Conservation (phyloP, 2,888 invertebrate species). For the Malacosoma neustria region DNA sequence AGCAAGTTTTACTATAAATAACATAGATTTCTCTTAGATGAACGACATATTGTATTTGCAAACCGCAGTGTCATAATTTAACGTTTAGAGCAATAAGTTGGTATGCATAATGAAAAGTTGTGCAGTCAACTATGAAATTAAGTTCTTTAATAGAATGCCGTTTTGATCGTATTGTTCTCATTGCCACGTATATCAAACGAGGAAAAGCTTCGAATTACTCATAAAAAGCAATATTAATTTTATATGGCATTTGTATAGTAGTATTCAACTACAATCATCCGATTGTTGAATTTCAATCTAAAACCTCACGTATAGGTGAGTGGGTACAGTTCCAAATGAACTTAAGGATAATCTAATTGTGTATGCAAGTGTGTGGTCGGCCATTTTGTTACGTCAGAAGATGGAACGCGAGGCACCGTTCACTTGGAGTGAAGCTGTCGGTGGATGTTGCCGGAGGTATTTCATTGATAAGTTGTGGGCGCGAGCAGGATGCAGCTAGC, state of each 20-base stretch:
- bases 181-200: slow-evolving; percentile 1
- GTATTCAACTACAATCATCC: neutral
- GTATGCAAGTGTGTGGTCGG: slow-evolving; percentile 26
- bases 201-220: slow-evolving; percentile 9
- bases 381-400: slow-evolving; percentile 65
- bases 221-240: neutral
- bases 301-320: neutral
- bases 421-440: slow-evolving; percentile 29
- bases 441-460: slow-evolving; percentile 42
- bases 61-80: neutral
- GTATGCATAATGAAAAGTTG: neutral
- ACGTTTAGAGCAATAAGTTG: neutral
- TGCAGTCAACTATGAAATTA: neutral
- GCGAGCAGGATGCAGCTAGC: slow-evolving; percentile 56
- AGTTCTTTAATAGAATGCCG: neutral
- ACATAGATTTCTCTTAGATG: neutral
- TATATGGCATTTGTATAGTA: neutral
- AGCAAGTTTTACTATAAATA: slow-evolving; percentile 1
- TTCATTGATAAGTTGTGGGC: slow-evolving; percentile 65
- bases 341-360: slow-evolving; percentile 2
- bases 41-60: neutral
- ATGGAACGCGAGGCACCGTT: slow-evolving; percentile 60
- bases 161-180: neutral
- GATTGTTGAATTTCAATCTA: neutral
- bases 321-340: neutral